Percentiles rank a stretch among this genome's conserved stretches.
phyloP scores from a whole-genome alignment of 2,113 vertebrate species.

The Thymallus thymallus region DNA sequence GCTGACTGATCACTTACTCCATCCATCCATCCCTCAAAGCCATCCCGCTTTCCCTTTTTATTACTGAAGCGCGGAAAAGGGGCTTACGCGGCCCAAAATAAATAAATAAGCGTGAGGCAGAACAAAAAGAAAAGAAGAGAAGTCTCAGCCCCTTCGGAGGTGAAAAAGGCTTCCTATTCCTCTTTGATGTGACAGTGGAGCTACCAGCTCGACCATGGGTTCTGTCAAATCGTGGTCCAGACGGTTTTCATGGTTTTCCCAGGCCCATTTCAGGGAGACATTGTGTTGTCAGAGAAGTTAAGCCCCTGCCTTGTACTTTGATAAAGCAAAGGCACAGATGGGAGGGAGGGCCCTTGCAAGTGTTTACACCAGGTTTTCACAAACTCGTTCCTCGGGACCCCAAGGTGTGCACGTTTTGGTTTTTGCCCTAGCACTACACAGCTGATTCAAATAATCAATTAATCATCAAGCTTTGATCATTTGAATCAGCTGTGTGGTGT shows the following conservation, averaged over 20 bases:
- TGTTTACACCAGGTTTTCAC: not conserved
- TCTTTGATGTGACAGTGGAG: conserved; percentile 47
- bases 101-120: conserved; percentile 24
- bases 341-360: not conserved
- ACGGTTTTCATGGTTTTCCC: conserved; percentile 33
- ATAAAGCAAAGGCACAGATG: conserved; percentile 22
- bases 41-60: conserved; percentile 5
- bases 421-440: too few species aligned
- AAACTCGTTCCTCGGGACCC: too few species aligned
- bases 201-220: conserved; percentile 27
- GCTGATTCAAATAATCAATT: too few species aligned
- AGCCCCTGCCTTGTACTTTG: conserved; percentile 31
- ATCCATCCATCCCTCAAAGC: conserved; percentile 28
- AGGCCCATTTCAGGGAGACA: conserved; percentile 38
- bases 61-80: conserved; percentile 39
- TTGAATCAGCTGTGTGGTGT: too few species aligned
- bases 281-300: conserved; percentile 53
- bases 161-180: conserved; percentile 28
- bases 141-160: conserved; percentile 33
- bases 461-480: too few species aligned
- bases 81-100: conserved; percentile 20
- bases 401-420: not conserved
- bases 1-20: conserved; percentile 14
- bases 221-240: conserved; percentile 22
- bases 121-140: conserved; percentile 13